Evolutionary conservation across 2,113 vertebrate species (phyloP), one percentile per base, ranked within the genome.

Genomic region (Lophura nycthemera): DNA sequence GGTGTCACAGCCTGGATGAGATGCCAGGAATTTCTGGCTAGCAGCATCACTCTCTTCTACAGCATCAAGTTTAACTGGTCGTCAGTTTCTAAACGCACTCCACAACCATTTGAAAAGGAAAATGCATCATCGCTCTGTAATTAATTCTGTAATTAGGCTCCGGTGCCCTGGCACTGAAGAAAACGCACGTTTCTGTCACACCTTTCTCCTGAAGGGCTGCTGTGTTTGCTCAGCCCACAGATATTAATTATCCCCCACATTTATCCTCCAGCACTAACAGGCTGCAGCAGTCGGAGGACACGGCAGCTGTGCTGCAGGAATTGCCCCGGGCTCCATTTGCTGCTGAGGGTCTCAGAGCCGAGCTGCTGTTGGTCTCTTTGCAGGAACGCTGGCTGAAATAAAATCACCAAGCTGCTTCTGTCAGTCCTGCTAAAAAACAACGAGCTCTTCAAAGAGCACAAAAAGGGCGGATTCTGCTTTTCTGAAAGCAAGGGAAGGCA

Each of bases 131-230:
- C 1, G 1, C 20, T 61, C 59, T 0, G 0, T 21, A 63, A 56
- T 64, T 24, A 63, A 79, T 24, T 40, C 71, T 1, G 0, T 63
- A 38, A 69, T 42, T 11, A 43, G 52, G 34, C 66, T 64, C 9
- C 32, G 69, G 42, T 25, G 50, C 10, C 24, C 2, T 11, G 42
- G 69, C 32, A 21, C 45, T 10, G 47, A 89, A 38, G 74, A 83
- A 43, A 66, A 45, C 2, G 14, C 17, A 21, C 1, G 0, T 48
- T 66, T 63, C 40, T 70, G 29, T 52, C 0, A 0, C 17, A 56
- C 8, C 14, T 89, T 64, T 21, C 20, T 70, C 67, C n/a, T 19
- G 63, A 36, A 40, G 6, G 4, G 20, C 61, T 38, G 71, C 32
- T 1, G 36, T 38, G 65, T 89, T 67, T 88, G 30, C 61, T 90